A percentile compares a stretch with the other conserved stretches of the same genome.
phyloP scores from a whole-genome alignment of 2,113 vertebrate species.

The Rafetus swinhoei region DNA sequence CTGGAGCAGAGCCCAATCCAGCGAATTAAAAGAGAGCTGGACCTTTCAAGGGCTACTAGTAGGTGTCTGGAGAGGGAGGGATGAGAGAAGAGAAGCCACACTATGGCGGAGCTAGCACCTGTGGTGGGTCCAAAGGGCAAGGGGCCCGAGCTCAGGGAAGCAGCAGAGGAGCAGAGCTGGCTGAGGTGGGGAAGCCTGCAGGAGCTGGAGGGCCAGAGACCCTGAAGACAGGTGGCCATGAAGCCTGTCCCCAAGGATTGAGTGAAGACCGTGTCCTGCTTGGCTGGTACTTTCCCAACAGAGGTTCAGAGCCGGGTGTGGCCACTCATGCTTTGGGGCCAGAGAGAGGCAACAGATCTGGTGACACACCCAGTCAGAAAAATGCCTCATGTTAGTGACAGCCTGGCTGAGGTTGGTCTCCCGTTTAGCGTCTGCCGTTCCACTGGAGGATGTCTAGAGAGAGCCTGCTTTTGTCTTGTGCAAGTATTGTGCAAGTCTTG shows the following conservation, averaged over 20 bases:
- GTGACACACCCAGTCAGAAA: background rate
- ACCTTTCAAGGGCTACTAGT: background rate
- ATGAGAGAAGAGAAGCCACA: background rate
- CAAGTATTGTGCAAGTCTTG: background rate
- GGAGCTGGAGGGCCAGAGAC: background rate
- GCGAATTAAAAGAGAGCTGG: background rate
- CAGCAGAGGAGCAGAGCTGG: background rate
- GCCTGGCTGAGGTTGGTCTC: background rate
- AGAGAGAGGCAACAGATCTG: background rate
- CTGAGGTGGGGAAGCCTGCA: background rate
- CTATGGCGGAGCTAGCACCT: background rate
- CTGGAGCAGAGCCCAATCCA: background rate
- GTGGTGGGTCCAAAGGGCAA: background rate
- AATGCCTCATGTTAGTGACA: background rate
- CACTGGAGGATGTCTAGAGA: background rate
- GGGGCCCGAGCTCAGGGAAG: background rate
- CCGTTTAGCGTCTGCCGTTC: constrained; percentile 1
- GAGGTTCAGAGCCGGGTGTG: background rate
- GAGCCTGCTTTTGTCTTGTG: background rate
- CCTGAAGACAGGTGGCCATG: background rate
- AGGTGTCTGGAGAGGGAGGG: background rate
- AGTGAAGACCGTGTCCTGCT: background rate
- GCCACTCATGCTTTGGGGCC: background rate
- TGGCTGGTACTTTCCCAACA: background rate
- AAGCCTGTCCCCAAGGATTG: background rate